Conservation (phyloP, 2,888 invertebrate species). For the Abrostola tripartita region DNA sequence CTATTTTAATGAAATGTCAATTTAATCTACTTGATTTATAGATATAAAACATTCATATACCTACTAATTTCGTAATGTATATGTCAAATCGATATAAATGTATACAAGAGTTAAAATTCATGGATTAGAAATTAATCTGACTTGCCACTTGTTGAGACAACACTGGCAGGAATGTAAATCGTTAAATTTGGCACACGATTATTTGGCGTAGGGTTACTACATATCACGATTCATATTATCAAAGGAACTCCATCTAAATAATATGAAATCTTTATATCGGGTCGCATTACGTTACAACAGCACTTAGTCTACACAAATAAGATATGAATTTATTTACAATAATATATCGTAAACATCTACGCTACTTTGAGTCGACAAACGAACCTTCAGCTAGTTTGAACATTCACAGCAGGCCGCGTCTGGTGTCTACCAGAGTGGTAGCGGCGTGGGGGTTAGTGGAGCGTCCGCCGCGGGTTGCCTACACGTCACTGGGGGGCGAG, state of each 20-base stretch:
- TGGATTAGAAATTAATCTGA: slow-evolving; percentile 31
- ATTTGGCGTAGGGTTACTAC: slow-evolving; percentile 46
- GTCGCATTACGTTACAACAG: slow-evolving; percentile 51
- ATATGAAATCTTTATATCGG: slow-evolving; percentile 29
- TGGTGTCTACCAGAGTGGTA: slow-evolving; percentile 11
- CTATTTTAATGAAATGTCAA: slow-evolving; percentile 53
- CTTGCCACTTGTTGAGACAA: slow-evolving; percentile 11
- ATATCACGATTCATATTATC: slow-evolving; percentile 34
- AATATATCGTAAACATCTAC: slow-evolving; percentile 53
- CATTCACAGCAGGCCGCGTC: slow-evolving; percentile 41
- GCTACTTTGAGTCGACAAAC: slow-evolving; percentile 48
- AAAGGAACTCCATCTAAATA: slow-evolving; percentile 39
- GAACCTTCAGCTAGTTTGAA: slow-evolving; percentile 51
- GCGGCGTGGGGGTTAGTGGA: slow-evolving; percentile 33
- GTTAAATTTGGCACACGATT: slow-evolving; percentile 57
- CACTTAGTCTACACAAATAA: slow-evolving; percentile 50
- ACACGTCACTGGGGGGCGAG: slow-evolving; percentile 84
- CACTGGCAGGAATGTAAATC: slow-evolving; percentile 24
- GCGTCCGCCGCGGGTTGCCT: slow-evolving; percentile 61
- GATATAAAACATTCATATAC: slow-evolving; percentile 59
- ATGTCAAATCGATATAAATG: slow-evolving; percentile 38
- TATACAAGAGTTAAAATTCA: slow-evolving; percentile 30
- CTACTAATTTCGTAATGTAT: slow-evolving; percentile 42
- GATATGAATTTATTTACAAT: slow-evolving; percentile 66
- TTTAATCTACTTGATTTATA: slow-evolving; percentile 56